Evolutionary conservation across 2,113 vertebrate species (phyloP), one percentile per base, ranked within the genome.

Genomic region (Myrmecophaga tridactyla): DNA sequence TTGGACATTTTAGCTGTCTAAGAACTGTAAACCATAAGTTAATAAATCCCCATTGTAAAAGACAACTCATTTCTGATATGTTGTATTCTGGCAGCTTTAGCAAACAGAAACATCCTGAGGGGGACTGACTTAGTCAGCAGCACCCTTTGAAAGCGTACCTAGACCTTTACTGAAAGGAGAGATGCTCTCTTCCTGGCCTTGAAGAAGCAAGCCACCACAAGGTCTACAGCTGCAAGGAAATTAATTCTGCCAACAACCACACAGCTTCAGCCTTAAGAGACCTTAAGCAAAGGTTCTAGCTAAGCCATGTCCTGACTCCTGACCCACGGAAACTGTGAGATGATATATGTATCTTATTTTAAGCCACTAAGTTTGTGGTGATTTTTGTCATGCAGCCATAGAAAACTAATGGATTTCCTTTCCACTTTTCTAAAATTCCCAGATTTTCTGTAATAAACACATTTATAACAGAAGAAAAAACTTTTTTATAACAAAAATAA

Each of bases 381-480:
- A 39, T 65, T 81, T 81, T 63, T 56, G 53, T 53, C 75, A 75
- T 67, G 25, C 7, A 41, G 81, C 34, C 51, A 58, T 53, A 88
- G 27, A 77, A 70, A 90, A 62, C 46, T 39, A 77, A 89, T 60
- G 65, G 17, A 90, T 65, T 87, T 75, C 43, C 36, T 70, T 84
- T 65, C 15, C 48, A 41, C 27, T 81, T 86, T 62, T 76, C 65
- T 85, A 6, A 85, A 36, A 60, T 87, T 78, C 78, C 18, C 4
- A 48, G 36, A 51, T 84, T 92, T 83, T 86, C 20, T 76, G 6
- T 51, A 89, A 72, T 92, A 95, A 75, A 77, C 18, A 60, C 67
- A 63, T 93, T 84, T 86, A 60, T 69, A 89, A 75, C 6, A 70
- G 25, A 63, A 83, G 20, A 84, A 86, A 95, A 94, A 14, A 13